These are phyloP conservation scores for Moxostoma hubbsi DNA, from an alignment of 2,797 vertebrate species.

Conservation along the genomic window DNA sequence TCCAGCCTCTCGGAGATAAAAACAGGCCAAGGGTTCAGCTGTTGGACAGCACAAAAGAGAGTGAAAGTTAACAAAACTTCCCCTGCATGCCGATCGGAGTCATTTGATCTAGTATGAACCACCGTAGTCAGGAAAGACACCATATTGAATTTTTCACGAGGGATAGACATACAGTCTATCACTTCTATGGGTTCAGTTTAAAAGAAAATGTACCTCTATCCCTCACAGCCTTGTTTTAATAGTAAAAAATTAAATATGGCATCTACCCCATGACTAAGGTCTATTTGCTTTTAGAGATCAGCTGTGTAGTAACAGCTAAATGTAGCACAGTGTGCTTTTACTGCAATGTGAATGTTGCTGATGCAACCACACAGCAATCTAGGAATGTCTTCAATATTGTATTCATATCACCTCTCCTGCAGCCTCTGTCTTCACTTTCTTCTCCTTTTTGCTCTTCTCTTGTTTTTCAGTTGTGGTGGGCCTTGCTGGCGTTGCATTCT, in stretches of 20 bases:
- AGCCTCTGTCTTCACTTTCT: slow-evolving; percentile 66
- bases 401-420: slow-evolving; percentile 63
- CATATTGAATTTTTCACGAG: too few relatives aligned
- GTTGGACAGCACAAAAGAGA: background rate
- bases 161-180: too few relatives aligned
- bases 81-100: too few relatives aligned
- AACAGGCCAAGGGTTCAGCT: slow-evolving; percentile 71
- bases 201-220: too few relatives aligned
- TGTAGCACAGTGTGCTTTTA: background rate
- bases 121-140: too few relatives aligned
- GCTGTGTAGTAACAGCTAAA: background rate
- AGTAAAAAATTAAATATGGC: too few relatives aligned
- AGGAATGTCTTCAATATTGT: too few relatives aligned
- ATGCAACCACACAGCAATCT: slow-evolving; percentile 36
- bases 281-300: background rate
- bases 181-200: too few relatives aligned
- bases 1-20: slow-evolving; percentile 84
- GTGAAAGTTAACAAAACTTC: background rate
- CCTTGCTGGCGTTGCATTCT: slow-evolving; percentile 49
- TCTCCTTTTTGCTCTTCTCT: slow-evolving; percentile 69
- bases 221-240: too few relatives aligned
- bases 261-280: too few relatives aligned
- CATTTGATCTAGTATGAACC: background rate
- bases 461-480: slow-evolving; percentile 50
- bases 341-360: slow-evolving; percentile 6